A percentile compares a stretch with the other conserved stretches of the same genome.
Evolutionary conservation across 1,140 invertebrate genomes (phyloP).

Genomic region (Papilio machaon): DNA sequence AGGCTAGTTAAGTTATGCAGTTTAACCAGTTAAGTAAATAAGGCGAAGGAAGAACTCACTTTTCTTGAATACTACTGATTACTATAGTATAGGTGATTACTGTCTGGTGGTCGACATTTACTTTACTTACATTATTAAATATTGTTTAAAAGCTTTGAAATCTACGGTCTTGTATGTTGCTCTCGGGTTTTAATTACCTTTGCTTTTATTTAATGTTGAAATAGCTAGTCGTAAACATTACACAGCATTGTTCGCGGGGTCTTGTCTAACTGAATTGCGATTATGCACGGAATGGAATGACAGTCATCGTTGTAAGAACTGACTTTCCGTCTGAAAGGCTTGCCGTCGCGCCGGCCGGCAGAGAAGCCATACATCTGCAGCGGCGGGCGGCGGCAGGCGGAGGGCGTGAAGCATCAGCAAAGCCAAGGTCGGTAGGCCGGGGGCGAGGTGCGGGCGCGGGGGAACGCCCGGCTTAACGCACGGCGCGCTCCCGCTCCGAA

Average conservation of each 20-base stretch:
- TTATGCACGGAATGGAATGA: conserved; percentile 20
- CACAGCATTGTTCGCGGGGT: background rate
- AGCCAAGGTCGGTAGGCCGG: conserved; percentile 75
- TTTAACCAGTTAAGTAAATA: background rate
- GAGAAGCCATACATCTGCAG: conserved; percentile 50
- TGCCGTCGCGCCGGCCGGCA: conserved; percentile 5
- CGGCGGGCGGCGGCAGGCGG: conserved; percentile 52
- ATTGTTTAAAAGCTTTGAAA: background rate
- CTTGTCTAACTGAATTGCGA: background rate
- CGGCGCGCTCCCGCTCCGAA: conserved; percentile 74
- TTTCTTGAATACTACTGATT: background rate
- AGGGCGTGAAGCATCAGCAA: conserved; percentile 65
- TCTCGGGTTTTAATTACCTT: background rate
- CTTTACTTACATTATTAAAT: too few relatives aligned
- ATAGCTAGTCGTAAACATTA: conserved; percentile 14
- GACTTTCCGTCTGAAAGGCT: conserved; percentile 3
- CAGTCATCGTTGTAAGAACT: conserved; percentile 35
- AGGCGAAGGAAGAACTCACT: background rate
- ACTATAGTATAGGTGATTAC: background rate
- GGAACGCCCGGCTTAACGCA: conserved; percentile 69
- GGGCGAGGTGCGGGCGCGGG: conserved; percentile 71
- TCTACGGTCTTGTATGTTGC: background rate
- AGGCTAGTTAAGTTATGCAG: background rate
- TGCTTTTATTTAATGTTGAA: background rate
- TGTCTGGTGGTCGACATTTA: too few relatives aligned